A percentile compares a stretch with the other conserved stretches of the same genome.
phyloP scores from a whole-genome alignment of 2,113 vertebrate species.

The Tinamus guttatus region DNA sequence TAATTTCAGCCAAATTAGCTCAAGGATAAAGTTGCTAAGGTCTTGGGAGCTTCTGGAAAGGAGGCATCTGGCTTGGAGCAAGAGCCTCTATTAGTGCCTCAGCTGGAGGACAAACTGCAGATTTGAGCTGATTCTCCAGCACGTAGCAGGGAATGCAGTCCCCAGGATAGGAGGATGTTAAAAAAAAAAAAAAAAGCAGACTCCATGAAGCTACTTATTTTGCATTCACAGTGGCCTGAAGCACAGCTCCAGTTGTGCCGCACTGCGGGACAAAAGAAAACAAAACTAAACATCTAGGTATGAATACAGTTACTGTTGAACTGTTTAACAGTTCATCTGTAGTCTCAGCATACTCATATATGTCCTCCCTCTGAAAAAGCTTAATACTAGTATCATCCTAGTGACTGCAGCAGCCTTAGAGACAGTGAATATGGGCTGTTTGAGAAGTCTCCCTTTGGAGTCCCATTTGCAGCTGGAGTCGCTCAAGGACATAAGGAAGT shows the following conservation, averaged over 20 bases:
- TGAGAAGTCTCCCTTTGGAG: neutral
- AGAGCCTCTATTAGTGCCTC: neutral
- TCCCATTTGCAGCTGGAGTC: neutral
- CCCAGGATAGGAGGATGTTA: neutral
- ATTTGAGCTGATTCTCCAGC: neutral
- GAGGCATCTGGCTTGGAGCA: neutral
- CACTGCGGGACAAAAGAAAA: neutral
- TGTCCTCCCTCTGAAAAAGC: neutral
- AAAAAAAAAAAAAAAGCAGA: neutral
- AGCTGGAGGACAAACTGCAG: neutral
- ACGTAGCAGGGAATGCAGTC: neutral
- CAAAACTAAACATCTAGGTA: neutral
- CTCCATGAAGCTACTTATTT: neutral
- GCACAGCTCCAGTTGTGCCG: neutral
- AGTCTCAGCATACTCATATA: neutral
- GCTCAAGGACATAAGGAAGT: neutral
- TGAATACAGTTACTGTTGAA: neutral
- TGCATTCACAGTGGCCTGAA: neutral
- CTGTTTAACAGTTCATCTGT: neutral
- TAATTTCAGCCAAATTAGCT: neutral
- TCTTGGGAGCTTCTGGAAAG: conserved; percentile 17
- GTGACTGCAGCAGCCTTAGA: neutral
- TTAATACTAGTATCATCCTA: neutral
- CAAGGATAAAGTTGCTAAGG: neutral
- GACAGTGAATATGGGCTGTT: neutral